Conservation (phyloP, 2,797 vertebrate genomes). For the Linurgus olivaceus region DNA sequence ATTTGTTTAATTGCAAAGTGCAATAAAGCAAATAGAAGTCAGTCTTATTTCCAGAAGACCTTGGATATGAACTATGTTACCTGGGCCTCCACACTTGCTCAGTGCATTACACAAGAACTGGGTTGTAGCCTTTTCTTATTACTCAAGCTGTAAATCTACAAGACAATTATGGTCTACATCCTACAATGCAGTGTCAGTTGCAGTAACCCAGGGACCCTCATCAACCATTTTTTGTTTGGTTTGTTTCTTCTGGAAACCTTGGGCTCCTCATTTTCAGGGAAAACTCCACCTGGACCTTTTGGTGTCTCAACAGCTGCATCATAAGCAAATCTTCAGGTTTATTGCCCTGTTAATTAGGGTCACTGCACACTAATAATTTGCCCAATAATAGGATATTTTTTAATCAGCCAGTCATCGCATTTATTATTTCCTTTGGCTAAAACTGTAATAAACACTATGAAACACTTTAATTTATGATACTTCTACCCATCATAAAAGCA, state of each 20-base stretch:
- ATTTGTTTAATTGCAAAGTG: background rate
- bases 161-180: background rate
- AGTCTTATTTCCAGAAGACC: background rate
- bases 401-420: constrained; percentile 70
- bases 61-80: background rate
- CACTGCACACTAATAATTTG: constrained; percentile 76
- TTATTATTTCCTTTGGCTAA: constrained; percentile 75
- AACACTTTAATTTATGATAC: constrained; percentile 71
- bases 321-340: constrained; percentile 71
- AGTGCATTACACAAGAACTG: background rate
- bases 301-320: constrained; percentile 60
- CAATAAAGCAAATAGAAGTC: background rate
- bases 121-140: background rate
- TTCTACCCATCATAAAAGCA: constrained; percentile 63
- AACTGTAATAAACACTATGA: constrained; percentile 72
- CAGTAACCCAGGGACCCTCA: background rate
- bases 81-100: background rate
- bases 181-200: constrained; percentile 1
- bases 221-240: background rate
- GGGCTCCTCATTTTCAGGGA: background rate
- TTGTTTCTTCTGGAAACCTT: constrained; percentile 3
- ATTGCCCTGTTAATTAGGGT: constrained; percentile 77
- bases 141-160: constrained; percentile 17
- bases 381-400: constrained; percentile 68
- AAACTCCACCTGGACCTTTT: constrained; percentile 51